Percentiles rank a stretch among this genome's conserved stretches.
These are phyloP conservation scores for Anhinga rufa DNA, from an alignment of 2,113 vertebrate species.

Conservation along the genomic window DNA sequence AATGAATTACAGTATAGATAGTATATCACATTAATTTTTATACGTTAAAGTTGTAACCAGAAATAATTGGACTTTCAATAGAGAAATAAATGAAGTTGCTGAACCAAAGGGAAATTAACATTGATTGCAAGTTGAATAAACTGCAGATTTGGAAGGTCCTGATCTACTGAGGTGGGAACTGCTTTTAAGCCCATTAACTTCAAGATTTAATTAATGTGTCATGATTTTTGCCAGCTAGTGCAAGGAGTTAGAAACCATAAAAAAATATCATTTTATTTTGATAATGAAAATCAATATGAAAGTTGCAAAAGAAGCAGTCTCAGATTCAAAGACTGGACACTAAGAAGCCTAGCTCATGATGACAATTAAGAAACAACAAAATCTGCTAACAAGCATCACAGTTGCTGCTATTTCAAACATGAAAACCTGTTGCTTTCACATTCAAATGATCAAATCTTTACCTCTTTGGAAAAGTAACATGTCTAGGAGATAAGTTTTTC, in stretches of 20 bases:
- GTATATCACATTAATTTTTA: slow-evolving; percentile 56
- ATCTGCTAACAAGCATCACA: neutral
- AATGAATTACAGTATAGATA: slow-evolving; percentile 23
- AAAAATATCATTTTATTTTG: slow-evolving; percentile 22
- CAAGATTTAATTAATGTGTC: slow-evolving; percentile 63
- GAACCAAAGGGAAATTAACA: slow-evolving; percentile 65
- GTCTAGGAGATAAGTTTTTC: neutral
- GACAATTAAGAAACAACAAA: neutral
- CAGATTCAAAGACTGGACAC: neutral
- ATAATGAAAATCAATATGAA: slow-evolving; percentile 44
- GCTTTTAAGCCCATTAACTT: slow-evolving; percentile 48
- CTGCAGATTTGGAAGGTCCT: slow-evolving; percentile 39
- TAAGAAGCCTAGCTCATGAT: neutral
- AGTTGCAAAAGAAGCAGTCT: slow-evolving; percentile 25
- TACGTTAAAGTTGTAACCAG: slow-evolving; percentile 40
- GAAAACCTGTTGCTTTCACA: neutral
- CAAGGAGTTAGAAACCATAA: slow-evolving; percentile 34
- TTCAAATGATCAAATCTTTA: neutral
- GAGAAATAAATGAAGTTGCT: slow-evolving; percentile 59
- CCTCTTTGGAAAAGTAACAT: neutral
- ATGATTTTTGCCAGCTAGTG: slow-evolving; percentile 29
- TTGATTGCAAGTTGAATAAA: slow-evolving; percentile 62
- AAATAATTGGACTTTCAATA: slow-evolving; percentile 60
- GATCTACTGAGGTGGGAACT: slow-evolving; percentile 61
- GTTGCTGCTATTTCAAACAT: neutral